Conservation (phyloP, 1,140 invertebrate genomes). For the Papilio dardanus region DNA sequence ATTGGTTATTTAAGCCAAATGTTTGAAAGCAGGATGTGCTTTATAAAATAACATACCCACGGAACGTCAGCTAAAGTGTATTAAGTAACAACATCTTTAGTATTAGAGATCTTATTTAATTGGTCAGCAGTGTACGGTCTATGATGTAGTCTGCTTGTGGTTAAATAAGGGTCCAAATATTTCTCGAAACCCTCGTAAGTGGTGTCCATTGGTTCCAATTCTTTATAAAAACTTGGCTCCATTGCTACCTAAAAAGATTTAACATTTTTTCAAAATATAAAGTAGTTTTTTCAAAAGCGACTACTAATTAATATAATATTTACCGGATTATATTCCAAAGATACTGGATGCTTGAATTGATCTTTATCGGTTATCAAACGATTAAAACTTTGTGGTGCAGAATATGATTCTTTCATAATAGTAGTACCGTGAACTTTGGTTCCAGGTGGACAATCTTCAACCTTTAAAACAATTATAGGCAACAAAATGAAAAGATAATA, state of each 20-base stretch:
- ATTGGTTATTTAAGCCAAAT: background rate
- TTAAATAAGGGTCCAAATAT: conserved; percentile 72
- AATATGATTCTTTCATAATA: conserved; percentile 56
- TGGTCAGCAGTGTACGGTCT: conserved; percentile 66
- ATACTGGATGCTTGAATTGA: conserved; percentile 62
- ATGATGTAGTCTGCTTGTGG: conserved; percentile 64
- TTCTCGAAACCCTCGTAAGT: conserved; percentile 71
- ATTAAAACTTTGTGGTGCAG: conserved; percentile 43
- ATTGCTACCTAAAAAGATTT: conserved; percentile 45
- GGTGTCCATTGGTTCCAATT: conserved; percentile 61
- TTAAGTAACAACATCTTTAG: conserved; percentile 65
- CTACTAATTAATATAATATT: background rate
- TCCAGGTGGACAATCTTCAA: conserved; percentile 50
- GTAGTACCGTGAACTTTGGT: conserved; percentile 53
- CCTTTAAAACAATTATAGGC: conserved; percentile 38
- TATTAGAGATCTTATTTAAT: conserved; percentile 53
- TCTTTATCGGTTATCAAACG: conserved; percentile 63
- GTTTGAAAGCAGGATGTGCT: background rate
- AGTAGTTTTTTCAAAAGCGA: background rate
- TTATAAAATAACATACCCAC: conserved; percentile 59
- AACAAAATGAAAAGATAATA: background rate
- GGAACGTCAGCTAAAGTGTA: conserved; percentile 62
- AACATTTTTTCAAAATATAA: too few species aligned
- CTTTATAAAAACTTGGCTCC: conserved; percentile 53
- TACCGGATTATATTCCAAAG: conserved; percentile 47